Evolutionary conservation across 2,888 invertebrate genomes (phyloP), one percentile per base, ranked within the genome.

Genomic region (Sycophila texana): DNA sequence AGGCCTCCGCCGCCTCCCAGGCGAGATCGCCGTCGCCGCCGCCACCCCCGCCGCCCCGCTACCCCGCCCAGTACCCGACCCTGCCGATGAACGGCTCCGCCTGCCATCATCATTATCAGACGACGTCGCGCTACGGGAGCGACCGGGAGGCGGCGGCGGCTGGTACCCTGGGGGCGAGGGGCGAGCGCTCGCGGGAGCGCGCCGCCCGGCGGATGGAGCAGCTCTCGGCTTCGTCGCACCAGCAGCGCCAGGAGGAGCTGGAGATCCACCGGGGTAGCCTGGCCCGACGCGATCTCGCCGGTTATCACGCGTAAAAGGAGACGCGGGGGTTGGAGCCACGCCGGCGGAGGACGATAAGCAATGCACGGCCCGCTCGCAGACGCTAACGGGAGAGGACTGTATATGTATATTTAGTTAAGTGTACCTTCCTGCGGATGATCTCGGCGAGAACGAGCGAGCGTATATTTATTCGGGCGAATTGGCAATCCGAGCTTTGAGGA

Each of bases 11-110:
- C 51, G 80, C 60, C 22, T 66, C 71, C 49, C 70, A 74, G 47
- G 60, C 74, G 2, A 73, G 47, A 16, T 82, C 82, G 22, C 82
- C 82, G 0, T 82, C 82, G 49, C 83, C 86, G 13, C 82, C 81
- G 2, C 83, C 83, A 1, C 85, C 87, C 20, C 73, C 88, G 0
- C 88, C 89, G 7, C 84, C 88, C 4, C 84, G 88, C 53, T 87
- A 85, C 30, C 83, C 83, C 75, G 87, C 87, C 18, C 84, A 85
- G 18, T 90, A 90, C 63, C 89, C 90, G 10, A 90, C 90, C 1
- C 82, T 90, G 80, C 88, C 90, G 30, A 85, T 88, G 51, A 89
- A 89, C 53, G 87, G 89, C 82, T 87, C 83, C 22, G 79, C 85
- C 26, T 86, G 87, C 68, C 88, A 89, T 76, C 85, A 86, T 58